These are phyloP conservation scores for Orgyia antiqua DNA, from an alignment of 2,888 invertebrate species.

Conservation along the genomic window DNA sequence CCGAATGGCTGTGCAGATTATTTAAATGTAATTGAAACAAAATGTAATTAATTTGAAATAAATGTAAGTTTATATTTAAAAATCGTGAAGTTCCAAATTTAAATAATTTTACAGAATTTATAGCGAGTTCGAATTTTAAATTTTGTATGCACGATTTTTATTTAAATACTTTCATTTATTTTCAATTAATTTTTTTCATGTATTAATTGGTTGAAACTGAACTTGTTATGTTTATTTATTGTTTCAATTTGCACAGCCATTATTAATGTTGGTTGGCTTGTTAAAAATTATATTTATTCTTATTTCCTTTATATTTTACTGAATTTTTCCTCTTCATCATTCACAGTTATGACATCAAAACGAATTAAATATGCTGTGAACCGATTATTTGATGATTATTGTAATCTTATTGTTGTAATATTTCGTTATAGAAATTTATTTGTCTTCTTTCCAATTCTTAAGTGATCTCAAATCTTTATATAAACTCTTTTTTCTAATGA, in stretches of 20 bases:
- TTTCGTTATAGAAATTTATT: constrained; percentile 27
- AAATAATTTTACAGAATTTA: no score
- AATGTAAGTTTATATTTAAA: constrained; percentile 3
- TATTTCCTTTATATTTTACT: constrained; percentile 16
- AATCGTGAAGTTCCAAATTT: no score
- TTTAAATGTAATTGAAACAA: constrained; percentile 5
- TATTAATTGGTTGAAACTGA: constrained; percentile 1
- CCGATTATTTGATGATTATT: constrained; percentile 33
- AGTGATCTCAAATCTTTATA: constrained; percentile 44
- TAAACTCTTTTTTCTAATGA: constrained; percentile 31
- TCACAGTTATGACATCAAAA: constrained; percentile 21
- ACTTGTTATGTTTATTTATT: background rate
- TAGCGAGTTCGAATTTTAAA: no score
- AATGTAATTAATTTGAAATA: constrained; percentile 1
- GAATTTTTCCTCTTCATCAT: constrained; percentile 25
- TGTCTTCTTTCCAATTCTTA: constrained; percentile 22
- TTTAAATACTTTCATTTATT: background rate
- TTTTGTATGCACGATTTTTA: no score
- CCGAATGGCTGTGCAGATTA: constrained; percentile 20
- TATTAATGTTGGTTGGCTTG: constrained; percentile 12
- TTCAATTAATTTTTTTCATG: background rate
- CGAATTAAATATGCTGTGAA: constrained; percentile 34
- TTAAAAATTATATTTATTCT: constrained; percentile 13
- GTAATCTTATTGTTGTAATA: constrained; percentile 22
- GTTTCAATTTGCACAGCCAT: constrained; percentile 19